Base-by-base conservation (phyloP, 2,888 invertebrate genomes). In the Rapana venosa region DNA sequence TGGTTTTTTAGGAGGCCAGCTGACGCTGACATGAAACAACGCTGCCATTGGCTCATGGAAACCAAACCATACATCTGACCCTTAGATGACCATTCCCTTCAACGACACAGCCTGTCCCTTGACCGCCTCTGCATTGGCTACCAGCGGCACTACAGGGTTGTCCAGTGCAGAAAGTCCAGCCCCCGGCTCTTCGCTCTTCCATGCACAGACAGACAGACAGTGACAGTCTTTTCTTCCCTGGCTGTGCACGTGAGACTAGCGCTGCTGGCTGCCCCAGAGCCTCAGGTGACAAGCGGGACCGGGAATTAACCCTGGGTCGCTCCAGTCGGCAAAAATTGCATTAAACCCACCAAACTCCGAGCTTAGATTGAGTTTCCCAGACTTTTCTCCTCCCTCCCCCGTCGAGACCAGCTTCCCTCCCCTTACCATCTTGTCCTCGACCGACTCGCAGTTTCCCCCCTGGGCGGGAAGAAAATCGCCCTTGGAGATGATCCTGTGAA, bases 281-380 rank as follows among this genome's bases (percentile, higher is more conserved):
- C 88, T 88, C 88, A 88, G 88, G 88, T 88, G 88, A 81, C 88
- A 61, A 30, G 61, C 58, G n/a, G 88, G 83, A 61, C 79, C 30
- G 83, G 61, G 66, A 88, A 88, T 88, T 88, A 88, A 88, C 88
- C 88, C 66, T 15, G 58, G 88, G 81, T 88, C 83, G 88, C 81
- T 56, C 61, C 58, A 35, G 83, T 58, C 88, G 79, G 61, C 81
- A 83, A 88, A 79, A 88, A 88, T 88, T 88, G 83, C 88, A 88
- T 88, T 88, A 88, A 81, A 88, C 88, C 81, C 88, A 88, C 83
- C 81, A 88, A 88, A 88, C 88, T 61, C 88, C 4, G 66, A 77
- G 88, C 88, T 83, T 81, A 81, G 88, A 83, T 88, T 66, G 61
- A 83, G 81, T 88, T 83, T 88, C 81, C 36, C 77, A 47, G 79